Base-by-base conservation (phyloP, 2,888 invertebrate genomes). In the Psylliodes chrysocephalus region DNA sequence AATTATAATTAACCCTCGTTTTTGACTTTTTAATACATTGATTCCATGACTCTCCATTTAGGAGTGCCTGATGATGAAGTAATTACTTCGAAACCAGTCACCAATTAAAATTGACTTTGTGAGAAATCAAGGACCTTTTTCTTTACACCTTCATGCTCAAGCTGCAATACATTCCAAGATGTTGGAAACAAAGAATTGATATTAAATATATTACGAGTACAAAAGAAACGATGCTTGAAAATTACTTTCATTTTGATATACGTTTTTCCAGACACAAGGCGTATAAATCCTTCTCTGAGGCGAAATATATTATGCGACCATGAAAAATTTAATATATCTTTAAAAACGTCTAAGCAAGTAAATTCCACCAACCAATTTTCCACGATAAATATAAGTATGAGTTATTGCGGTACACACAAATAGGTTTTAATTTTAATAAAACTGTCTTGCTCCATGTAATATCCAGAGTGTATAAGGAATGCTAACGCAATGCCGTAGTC, bases 351-450 rank as follows among this genome's bases (percentile, higher is more conserved):
- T 30, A 44, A 53, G 28, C 40, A 56, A 60, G 47, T 60, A 30
- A 56, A 57, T 60, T 54, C 64, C 60, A 54, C 35, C 64, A 40
- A 44, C 63, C 51, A 19, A 47, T 55, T 59, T 47, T 53, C 55
- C 40, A 40, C 56, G 63, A 63, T 63, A 60, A 57, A 66, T 62
- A 62, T 66, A 66, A 63, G 63, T 63, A 63, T 66, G 63, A 67
- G 60, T 60, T 69, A 69, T 66, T 62, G 60, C 64, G 59, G 61
- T 67, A 53, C 35, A 64, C 52, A 63, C 52, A 59, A 68, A 70
- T 69, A 64, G 63, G 67, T 67, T 72, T 72, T 72, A 71, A 72
- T 67, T 72, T 72, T 72, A 71, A 72, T 72, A 71, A 71, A 72
- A 69, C 64, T 70, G 72, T 70, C 69, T 68, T 66, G 68, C 60